Evolutionary conservation across 1,140 invertebrate species (phyloP).

Genomic region (Sesamia nonagrioides): DNA sequence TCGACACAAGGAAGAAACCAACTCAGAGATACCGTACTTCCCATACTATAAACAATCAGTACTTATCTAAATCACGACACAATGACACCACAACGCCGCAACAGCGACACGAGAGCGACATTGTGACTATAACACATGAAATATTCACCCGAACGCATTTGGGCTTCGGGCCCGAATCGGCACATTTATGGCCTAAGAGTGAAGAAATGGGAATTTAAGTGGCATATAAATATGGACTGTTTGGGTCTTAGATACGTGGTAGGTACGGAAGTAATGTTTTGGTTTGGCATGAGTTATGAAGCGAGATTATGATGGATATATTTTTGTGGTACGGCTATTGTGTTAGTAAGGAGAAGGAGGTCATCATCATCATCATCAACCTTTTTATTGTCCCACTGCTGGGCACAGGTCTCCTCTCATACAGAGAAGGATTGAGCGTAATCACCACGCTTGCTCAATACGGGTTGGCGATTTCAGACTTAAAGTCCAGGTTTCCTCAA

Average conservation of each 20-base stretch:
- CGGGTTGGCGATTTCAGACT: too few relatives aligned
- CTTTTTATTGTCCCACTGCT: too few relatives aligned
- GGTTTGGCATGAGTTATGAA: not conserved
- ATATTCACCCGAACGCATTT: slow-evolving; percentile 21
- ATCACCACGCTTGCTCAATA: too few relatives aligned
- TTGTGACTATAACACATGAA: slow-evolving; percentile 17
- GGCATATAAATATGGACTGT: not conserved
- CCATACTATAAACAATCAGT: slow-evolving; percentile 17
- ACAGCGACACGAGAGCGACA: slow-evolving; percentile 5
- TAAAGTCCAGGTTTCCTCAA: too few relatives aligned
- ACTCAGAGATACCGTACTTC: not conserved
- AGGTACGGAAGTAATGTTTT: not conserved
- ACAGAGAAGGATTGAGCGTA: too few relatives aligned
- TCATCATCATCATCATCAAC: too few relatives aligned
- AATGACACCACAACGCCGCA: slow-evolving; percentile 13
- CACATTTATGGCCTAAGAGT: slow-evolving; percentile 21
- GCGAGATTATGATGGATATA: not conserved
- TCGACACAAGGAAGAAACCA: too few relatives aligned
- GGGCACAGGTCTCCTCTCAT: too few relatives aligned
- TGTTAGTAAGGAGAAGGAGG: not conserved
- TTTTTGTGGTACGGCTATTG: not conserved
- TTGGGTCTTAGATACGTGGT: not conserved
- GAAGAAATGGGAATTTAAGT: slow-evolving; percentile 27
- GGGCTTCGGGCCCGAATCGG: slow-evolving; percentile 1
- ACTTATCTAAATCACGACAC: slow-evolving; percentile 29